A percentile compares a stretch with the other conserved stretches of the same genome.
phyloP scores from a whole-genome alignment of 2,888 invertebrate species.

The Drosophila lacicola region DNA sequence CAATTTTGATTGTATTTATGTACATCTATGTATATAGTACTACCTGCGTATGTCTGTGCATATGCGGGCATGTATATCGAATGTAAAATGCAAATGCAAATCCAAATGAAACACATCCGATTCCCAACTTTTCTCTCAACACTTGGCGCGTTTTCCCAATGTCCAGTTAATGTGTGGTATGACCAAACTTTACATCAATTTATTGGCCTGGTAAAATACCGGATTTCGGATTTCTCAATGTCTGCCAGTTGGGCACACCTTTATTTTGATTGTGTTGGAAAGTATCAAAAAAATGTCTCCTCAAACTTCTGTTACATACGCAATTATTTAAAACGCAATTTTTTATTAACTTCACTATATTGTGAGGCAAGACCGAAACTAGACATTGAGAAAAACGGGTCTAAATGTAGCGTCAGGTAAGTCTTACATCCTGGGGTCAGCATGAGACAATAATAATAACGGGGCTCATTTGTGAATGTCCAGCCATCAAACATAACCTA shows the following conservation, averaged over 20 bases:
- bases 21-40: conserved; percentile 26
- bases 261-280: too few species aligned
- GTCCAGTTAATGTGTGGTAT: not conserved
- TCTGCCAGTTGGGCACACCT: not conserved
- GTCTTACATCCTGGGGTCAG: conserved; percentile 50
- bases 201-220: not conserved
- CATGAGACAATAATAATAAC: conserved; percentile 56
- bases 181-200: too few species aligned
- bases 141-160: not conserved
- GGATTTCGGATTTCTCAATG: not conserved
- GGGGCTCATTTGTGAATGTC: conserved; percentile 75
- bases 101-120: conserved; percentile 47
- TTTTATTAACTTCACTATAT: too few species aligned
- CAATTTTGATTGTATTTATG: conserved; percentile 32
- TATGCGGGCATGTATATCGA: conserved; percentile 34
- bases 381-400: conserved; percentile 1
- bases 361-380: not conserved
- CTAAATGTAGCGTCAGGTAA: conserved; percentile 55
- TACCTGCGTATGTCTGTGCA: conserved; percentile 33
- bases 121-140: not conserved
- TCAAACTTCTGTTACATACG: too few species aligned
- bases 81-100: conserved; percentile 60
- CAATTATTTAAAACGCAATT: too few species aligned
- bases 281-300: too few species aligned
- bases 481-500: conserved; percentile 61